Base-by-base conservation (phyloP, 2,113 vertebrate genomes). In the Glaucomys volans region DNA sequence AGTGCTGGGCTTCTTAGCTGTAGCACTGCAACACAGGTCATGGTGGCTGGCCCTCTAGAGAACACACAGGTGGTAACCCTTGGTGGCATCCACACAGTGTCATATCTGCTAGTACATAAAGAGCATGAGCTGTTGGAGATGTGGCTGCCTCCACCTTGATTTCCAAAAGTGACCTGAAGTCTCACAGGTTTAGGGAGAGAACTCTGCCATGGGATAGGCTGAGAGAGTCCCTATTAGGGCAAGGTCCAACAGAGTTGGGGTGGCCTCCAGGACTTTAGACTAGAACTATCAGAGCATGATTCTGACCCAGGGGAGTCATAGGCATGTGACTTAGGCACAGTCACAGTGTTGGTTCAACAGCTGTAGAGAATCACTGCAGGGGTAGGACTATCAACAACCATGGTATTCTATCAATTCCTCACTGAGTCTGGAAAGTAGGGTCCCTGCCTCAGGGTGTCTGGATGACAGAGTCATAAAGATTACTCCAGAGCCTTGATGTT, bases 271-370 rank as follows among this genome's bases (percentile, higher is more conserved):
- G 32, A 76, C 20, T 28, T 17, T 20, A 75, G 37, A 62, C 13
- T 8, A 44, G 18, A 26, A 4, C 6, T 16, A 1, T 3, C 1
- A 57, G 37, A 44, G 18, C 4, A 42, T 1, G 14, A 24, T 44
- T 59, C 18, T 28, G 16, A 40, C 7, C 6, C 26, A 32, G 50
- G 67, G 28, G 3, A 57, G 11, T 26, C 14, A 40, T 32, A 2
- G 54, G 40, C 30, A 44, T 30, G 35, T 22, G 7, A 62, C 8
- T n/a, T 32, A 35, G 40, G 20, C 52, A 24, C 37, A 37, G 24
- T 26, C 10, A 8, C 35, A 52, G 22, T 24, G 35, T 8, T 52
- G 82, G 64, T 85, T 11, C 30, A 18, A 11, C 22, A 20, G 66
- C 72, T 35, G 17, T 30, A 47, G 30, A 12, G 57, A 66, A 66